A percentile compares a stretch with the other conserved stretches of the same genome.
Evolutionary conservation across 2,888 invertebrate genomes (phyloP).

Genomic region (Steinernema carpocapsae): DNA sequence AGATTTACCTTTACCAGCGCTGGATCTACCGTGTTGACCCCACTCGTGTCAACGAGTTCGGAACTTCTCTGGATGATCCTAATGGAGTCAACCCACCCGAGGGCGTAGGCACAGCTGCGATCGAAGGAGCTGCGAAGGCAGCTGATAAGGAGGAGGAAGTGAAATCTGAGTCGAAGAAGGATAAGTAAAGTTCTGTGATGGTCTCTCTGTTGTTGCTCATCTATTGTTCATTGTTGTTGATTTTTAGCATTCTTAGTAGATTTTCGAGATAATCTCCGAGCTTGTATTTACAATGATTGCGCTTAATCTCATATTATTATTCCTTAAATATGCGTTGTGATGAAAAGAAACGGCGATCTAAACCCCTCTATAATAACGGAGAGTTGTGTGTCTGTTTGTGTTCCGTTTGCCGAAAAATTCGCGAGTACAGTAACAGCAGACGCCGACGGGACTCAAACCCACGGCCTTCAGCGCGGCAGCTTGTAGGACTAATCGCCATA

Average conservation of each 20-base stretch:
- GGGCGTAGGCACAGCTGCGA: constrained; percentile 31
- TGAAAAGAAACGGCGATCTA: background rate
- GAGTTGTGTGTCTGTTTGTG: too few species aligned
- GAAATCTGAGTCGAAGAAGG: constrained; percentile 27
- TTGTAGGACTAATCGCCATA: too few species aligned
- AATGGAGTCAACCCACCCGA: constrained; percentile 46
- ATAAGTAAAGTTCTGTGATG: constrained; percentile 32
- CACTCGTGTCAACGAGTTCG: constrained; percentile 93
- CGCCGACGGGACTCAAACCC: too few species aligned
- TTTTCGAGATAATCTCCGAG: too few species aligned
- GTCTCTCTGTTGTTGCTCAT: constrained; percentile 29
- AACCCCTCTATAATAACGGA: too few species aligned
- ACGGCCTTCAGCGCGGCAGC: too few species aligned
- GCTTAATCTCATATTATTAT: too few species aligned
- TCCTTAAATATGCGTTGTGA: too few species aligned
- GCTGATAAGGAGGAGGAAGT: background rate
- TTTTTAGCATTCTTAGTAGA: background rate
- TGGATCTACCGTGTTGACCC: constrained; percentile 98
- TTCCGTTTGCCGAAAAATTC: too few species aligned
- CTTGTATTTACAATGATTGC: too few species aligned
- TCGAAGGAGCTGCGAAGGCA: constrained; percentile 2
- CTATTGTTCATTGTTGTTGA: background rate
- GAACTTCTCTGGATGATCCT: constrained; percentile 83
- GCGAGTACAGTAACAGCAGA: too few species aligned
- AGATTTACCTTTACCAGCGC: constrained; percentile 88